phyloP scores from a whole-genome alignment of 2,797 vertebrate species.

The Acipenser oxyrinchus region DNA sequence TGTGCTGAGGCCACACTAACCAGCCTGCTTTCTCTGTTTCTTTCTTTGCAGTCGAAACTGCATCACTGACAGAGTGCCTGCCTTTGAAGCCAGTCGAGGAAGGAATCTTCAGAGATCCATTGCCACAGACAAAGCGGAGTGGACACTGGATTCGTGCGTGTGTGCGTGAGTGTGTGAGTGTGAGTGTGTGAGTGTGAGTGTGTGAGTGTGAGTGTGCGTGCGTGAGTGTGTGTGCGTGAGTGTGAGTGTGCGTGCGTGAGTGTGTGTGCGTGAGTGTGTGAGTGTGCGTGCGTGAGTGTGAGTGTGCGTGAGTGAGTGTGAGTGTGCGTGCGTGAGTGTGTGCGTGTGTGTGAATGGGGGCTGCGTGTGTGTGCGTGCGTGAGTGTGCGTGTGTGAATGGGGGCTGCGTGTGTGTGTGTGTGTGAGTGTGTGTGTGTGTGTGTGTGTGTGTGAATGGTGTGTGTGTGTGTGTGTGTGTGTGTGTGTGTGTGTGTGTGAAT shows the following conservation, averaged over 20 bases:
- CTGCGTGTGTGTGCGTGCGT: too few species aligned
- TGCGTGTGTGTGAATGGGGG: too few species aligned
- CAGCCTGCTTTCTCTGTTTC: constrained; percentile 26
- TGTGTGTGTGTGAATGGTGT: constrained; percentile 19
- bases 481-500: too few species aligned
- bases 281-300: constrained; percentile 23
- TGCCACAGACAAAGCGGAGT: constrained; percentile 39
- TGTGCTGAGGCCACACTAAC: too few species aligned
- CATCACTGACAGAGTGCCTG: constrained; percentile 81
- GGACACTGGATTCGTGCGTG: constrained; percentile 28
- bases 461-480: constrained; percentile 30
- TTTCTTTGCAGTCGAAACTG: constrained; percentile 82
- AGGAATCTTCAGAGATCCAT: constrained; percentile 32
- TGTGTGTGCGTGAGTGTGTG: constrained; percentile 6
- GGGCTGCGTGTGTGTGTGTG: constrained; percentile 3
- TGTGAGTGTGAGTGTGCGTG: background rate
- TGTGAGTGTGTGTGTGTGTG: constrained; percentile 17
- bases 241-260: background rate
- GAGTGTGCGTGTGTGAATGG: too few species aligned
- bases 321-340: too few species aligned
- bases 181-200: constrained; percentile 11
- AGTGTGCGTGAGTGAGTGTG: constrained; percentile 26
- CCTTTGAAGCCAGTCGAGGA: constrained; percentile 58
- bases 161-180: constrained; percentile 17
- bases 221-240: too few species aligned